These are phyloP conservation scores for Dasysyrphus tricinctus DNA, from an alignment of 2,888 invertebrate genomes.

Conservation along the genomic window DNA sequence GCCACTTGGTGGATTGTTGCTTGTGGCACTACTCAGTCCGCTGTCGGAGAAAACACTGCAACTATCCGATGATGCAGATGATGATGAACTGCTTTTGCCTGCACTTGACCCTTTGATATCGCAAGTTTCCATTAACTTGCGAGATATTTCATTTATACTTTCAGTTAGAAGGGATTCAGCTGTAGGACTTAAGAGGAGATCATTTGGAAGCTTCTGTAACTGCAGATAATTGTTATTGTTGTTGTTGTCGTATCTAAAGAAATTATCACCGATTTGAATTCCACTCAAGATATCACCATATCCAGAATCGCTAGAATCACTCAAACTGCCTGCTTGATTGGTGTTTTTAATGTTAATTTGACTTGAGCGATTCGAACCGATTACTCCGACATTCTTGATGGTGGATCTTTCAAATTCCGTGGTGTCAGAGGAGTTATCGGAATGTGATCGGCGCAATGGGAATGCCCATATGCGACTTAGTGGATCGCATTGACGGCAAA, in stretches of 20 bases:
- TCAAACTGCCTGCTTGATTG: conserved; percentile 76
- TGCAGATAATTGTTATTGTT: conserved; percentile 46
- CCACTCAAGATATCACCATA: conserved; percentile 82
- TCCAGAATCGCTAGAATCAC: conserved; percentile 80
- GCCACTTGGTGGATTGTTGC: conserved; percentile 69
- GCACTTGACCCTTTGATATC: conserved; percentile 77
- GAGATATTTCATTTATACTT: conserved; percentile 83
- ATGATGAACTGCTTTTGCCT: conserved; percentile 42
- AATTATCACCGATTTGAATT: conserved; percentile 82
- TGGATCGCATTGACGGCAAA: conserved; percentile 81
- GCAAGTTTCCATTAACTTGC: conserved; percentile 83
- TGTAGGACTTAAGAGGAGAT: conserved; percentile 76
- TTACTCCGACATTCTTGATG: conserved; percentile 82
- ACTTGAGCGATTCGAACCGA: conserved; percentile 81
- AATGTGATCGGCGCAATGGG: conserved; percentile 82
- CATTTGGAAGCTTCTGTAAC: conserved; percentile 65
- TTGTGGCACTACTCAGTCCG: conserved; percentile 77
- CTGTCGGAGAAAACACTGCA: conserved; percentile 79
- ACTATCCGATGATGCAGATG: conserved; percentile 67
- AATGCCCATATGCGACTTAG: conserved; percentile 83
- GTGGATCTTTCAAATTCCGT: conserved; percentile 78
- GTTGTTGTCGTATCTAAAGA: conserved; percentile 78
- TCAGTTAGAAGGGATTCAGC: conserved; percentile 82
- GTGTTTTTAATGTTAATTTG: conserved; percentile 51
- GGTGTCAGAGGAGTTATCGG: conserved; percentile 81